Conservation (phyloP, 2,888 invertebrate genomes). For the Idaea dimidiata region DNA sequence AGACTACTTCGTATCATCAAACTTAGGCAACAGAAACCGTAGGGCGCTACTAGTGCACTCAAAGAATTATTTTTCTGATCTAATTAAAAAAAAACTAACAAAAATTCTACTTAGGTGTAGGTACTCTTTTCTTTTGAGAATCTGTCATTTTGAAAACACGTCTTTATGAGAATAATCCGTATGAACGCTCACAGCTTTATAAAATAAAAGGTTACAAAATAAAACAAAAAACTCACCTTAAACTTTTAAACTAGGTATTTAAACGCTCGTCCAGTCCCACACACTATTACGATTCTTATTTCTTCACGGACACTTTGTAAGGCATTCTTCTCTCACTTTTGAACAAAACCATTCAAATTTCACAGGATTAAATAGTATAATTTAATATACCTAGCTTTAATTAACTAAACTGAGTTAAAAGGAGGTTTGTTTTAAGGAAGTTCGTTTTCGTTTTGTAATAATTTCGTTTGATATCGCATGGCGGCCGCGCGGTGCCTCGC, state of each 20-base stretch:
- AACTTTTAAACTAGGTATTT: conserved; percentile 38
- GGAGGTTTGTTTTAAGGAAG: conserved; percentile 31
- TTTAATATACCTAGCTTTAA: conserved; percentile 16
- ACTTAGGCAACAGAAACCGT: too few species aligned
- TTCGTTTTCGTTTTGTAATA: conserved; percentile 61
- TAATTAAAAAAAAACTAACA: too few species aligned
- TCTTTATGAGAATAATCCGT: too few species aligned
- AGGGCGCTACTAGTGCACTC: too few species aligned
- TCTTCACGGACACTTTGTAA: conserved; percentile 55
- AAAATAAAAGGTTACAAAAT: conserved; percentile 7
- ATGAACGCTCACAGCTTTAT: conserved; percentile 5
- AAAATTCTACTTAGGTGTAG: too few species aligned
- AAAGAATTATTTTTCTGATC: too few species aligned
- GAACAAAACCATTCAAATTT: conserved; percentile 58
- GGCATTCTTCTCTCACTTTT: conserved; percentile 61
- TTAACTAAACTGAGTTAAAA: conserved; percentile 22
- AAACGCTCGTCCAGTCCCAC: conserved; percentile 28
- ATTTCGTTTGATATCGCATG: conserved; percentile 67
- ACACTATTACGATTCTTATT: conserved; percentile 43
- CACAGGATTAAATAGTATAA: conserved; percentile 52
- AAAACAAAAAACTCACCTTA: conserved; percentile 38
- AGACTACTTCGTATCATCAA: too few species aligned
- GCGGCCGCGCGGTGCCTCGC: conserved; percentile 70
- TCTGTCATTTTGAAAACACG: too few species aligned
- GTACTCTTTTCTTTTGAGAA: too few species aligned